Conservation (phyloP, 2,888 invertebrate genomes). For the Dioctria linearis region DNA sequence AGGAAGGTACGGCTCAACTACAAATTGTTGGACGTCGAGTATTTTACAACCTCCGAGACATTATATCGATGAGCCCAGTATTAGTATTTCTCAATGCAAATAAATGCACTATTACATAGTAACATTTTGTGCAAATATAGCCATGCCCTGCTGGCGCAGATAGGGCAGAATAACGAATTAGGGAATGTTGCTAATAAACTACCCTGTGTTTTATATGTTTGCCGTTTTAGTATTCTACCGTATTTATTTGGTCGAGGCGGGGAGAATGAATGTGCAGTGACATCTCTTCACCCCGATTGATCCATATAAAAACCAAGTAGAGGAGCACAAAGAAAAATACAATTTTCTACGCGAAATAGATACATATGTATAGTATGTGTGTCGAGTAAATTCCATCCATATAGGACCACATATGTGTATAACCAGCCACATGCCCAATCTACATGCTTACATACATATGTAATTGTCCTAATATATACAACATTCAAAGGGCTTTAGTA, state of each 20-base stretch:
- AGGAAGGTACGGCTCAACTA: slow-evolving; percentile 54
- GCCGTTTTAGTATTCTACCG: slow-evolving; percentile 27
- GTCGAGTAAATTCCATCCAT: not conserved
- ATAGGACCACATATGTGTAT: not conserved
- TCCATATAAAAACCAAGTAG: slow-evolving; percentile 48
- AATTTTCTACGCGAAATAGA: slow-evolving; percentile 37
- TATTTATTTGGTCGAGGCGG: slow-evolving; percentile 7
- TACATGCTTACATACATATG: slow-evolving; percentile 5
- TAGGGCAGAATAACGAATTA: slow-evolving; percentile 54
- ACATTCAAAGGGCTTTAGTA: slow-evolving; percentile 46
- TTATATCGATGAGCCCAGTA: slow-evolving; percentile 53
- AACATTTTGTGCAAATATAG: slow-evolving; percentile 57
- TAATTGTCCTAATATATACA: slow-evolving; percentile 23
- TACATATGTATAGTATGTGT: not conserved
- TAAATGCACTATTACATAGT: slow-evolving; percentile 70
- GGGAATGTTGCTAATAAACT: slow-evolving; percentile 58
- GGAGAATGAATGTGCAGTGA: slow-evolving; percentile 53
- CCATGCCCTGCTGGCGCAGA: slow-evolving; percentile 20
- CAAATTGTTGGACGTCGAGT: slow-evolving; percentile 57
- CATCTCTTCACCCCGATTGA: slow-evolving; percentile 56
- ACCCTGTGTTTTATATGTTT: slow-evolving; percentile 56
- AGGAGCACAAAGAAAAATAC: slow-evolving; percentile 30
- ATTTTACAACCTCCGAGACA: slow-evolving; percentile 55
- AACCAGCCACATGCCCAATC: not conserved
- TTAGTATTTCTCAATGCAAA: slow-evolving; percentile 66